These are phyloP conservation scores for Tiliacea aurago DNA, from an alignment of 2,888 invertebrate species.

Conservation along the genomic window DNA sequence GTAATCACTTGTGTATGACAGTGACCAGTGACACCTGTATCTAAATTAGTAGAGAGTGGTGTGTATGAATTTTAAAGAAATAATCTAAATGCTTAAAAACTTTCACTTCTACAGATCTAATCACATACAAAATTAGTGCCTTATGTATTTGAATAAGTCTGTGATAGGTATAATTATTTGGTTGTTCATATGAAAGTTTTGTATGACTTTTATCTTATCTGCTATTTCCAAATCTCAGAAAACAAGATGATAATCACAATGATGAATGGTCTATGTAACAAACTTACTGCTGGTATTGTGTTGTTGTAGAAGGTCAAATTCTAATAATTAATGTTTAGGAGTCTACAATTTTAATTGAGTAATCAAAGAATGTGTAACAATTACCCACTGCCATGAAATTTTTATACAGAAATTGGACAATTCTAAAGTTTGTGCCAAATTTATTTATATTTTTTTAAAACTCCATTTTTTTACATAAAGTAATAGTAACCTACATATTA, in stretches of 20 bases:
- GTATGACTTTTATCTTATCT: conserved; percentile 58
- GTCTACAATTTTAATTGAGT: conserved; percentile 44
- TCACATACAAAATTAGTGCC: conserved; percentile 76
- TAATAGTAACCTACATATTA: conserved; percentile 27
- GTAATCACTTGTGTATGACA: conserved; percentile 54
- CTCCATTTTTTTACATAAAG: conserved; percentile 46
- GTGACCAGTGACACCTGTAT: conserved; percentile 55
- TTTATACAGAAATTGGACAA: conserved; percentile 45
- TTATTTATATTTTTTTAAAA: conserved; percentile 28
- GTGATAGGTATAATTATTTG: conserved; percentile 74
- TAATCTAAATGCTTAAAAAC: conserved; percentile 49
- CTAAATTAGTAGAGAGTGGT: conserved; percentile 58
- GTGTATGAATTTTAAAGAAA: conserved; percentile 38
- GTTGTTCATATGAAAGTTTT: conserved; percentile 44
- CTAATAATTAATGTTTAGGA: conserved; percentile 39
- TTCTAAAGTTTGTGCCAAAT: conserved; percentile 72
- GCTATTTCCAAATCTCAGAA: conserved; percentile 38
- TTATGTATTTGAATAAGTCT: conserved; percentile 78
- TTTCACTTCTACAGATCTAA: conserved; percentile 66
- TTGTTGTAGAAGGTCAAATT: conserved; percentile 60
- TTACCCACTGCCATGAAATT: conserved; percentile 60
- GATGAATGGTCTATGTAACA: conserved; percentile 42
- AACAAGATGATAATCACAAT: conserved; percentile 52
- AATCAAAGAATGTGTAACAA: conserved; percentile 49
- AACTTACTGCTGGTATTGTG: conserved; percentile 40